Conservation (phyloP, 2,888 invertebrate species). For the Teleiodes luculella region DNA sequence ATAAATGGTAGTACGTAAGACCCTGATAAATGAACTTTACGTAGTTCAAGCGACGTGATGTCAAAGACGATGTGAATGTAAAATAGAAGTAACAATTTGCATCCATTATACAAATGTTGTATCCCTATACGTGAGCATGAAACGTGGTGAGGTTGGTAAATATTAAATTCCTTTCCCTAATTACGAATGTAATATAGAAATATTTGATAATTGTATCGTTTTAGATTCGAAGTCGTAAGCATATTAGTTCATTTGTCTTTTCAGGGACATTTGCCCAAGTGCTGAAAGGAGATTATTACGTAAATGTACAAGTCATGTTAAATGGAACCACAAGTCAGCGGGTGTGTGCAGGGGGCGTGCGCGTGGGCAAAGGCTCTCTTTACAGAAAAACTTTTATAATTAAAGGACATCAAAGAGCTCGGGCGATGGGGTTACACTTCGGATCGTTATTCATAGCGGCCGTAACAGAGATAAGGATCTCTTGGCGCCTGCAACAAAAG, state of each 20-base stretch:
- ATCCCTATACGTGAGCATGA: slow-evolving; percentile 13
- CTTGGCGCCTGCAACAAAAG: slow-evolving; percentile 60
- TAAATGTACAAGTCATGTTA: slow-evolving; percentile 30
- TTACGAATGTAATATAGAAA: background rate
- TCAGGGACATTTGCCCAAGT: background rate
- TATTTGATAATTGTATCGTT: background rate
- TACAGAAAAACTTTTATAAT: slow-evolving; percentile 74
- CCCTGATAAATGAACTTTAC: slow-evolving; percentile 64
- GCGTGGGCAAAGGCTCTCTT: slow-evolving; percentile 47
- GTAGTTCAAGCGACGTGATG: slow-evolving; percentile 52
- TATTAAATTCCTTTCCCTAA: background rate
- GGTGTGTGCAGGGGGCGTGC: slow-evolving; percentile 25
- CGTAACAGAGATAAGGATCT: slow-evolving; percentile 71
- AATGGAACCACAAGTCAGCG: slow-evolving; percentile 25
- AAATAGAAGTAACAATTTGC: slow-evolving; percentile 49
- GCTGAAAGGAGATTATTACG: slow-evolving; percentile 5
- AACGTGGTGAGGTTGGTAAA: slow-evolving; percentile 5
- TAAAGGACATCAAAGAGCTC: slow-evolving; percentile 74
- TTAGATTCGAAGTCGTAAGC: background rate
- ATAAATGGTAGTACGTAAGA: slow-evolving; percentile 45
- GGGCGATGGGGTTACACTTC: slow-evolving; percentile 72
- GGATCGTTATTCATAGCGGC: slow-evolving; percentile 72
- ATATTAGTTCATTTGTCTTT: slow-evolving; percentile 1
- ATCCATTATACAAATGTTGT: slow-evolving; percentile 32
- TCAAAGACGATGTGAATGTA: slow-evolving; percentile 55